Conservation (phyloP, 2,113 vertebrate genomes). For the Mastomys natalensis region DNA sequence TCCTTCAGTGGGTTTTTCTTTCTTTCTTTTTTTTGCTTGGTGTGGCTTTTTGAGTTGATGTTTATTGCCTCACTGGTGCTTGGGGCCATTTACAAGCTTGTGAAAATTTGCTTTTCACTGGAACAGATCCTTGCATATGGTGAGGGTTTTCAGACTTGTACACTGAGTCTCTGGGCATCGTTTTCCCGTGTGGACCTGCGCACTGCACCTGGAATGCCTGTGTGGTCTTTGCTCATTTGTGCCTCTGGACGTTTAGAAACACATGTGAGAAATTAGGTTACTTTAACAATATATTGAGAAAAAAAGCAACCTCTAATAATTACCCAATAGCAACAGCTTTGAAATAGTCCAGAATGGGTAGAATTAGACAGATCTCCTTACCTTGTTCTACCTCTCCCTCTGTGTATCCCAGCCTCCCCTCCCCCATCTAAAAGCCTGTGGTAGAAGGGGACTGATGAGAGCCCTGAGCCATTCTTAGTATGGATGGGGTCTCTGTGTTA, state of each 20-base stretch:
- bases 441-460: not conserved
- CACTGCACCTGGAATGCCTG: not conserved
- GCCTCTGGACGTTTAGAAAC: too few relatives aligned
- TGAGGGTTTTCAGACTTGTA: not conserved
- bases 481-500: not conserved
- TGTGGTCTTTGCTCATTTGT: not conserved
- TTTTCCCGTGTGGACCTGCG: not conserved
- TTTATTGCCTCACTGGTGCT: not conserved
- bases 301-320: not conserved
- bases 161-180: not conserved
- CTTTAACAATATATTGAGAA: not conserved
- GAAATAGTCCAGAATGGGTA: not conserved
- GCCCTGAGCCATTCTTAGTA: rapidly evolving
- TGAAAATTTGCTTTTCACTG: not conserved
- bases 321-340: not conserved
- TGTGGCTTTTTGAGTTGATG: not conserved
- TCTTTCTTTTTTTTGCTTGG: not conserved
- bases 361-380: rapidly evolving
- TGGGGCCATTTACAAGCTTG: not conserved
- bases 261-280: not conserved
- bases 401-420: not conserved
- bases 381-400: not conserved
- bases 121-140: not conserved
- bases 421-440: not conserved
- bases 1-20: not conserved